These are phyloP conservation scores for Gymnothorax reevesii DNA, from an alignment of 2,797 vertebrate species.

Conservation along the genomic window DNA sequence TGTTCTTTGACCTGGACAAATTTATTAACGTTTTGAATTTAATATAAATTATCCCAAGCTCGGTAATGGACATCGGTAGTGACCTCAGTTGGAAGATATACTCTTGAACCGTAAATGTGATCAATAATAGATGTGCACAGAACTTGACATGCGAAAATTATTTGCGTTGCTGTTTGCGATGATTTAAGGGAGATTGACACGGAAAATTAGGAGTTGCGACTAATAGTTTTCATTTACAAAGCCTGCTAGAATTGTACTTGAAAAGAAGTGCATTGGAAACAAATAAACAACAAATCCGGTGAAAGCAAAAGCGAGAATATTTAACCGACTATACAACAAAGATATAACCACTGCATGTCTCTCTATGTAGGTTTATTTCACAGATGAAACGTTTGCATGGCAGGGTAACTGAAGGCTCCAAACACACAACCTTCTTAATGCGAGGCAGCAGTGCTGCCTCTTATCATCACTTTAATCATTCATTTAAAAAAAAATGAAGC, in stretches of 20 bases:
- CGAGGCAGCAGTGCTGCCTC: no score
- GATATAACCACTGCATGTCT: background rate
- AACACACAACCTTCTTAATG: no score
- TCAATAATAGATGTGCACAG: background rate
- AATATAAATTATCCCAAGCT: background rate
- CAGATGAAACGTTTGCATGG: no score
- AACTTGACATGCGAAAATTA: background rate
- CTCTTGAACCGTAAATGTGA: background rate
- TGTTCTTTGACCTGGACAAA: no score
- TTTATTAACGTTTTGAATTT: no score
- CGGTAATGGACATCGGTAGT: background rate
- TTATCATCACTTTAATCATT: no score
- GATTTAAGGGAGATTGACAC: background rate
- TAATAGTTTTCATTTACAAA: background rate
- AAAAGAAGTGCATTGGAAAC: background rate
- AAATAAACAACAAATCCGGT: background rate
- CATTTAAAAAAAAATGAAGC: no score
- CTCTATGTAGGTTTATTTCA: background rate
- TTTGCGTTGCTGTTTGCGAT: background rate
- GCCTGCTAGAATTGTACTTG: background rate
- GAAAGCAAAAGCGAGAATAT: background rate
- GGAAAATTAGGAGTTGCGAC: background rate
- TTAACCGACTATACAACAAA: background rate
- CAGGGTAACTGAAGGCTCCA: no score
- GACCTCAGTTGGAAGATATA: background rate